Evolutionary conservation across 2,113 vertebrate genomes (phyloP), one percentile per base, ranked within the genome.

Genomic region (Merops nubicus): DNA sequence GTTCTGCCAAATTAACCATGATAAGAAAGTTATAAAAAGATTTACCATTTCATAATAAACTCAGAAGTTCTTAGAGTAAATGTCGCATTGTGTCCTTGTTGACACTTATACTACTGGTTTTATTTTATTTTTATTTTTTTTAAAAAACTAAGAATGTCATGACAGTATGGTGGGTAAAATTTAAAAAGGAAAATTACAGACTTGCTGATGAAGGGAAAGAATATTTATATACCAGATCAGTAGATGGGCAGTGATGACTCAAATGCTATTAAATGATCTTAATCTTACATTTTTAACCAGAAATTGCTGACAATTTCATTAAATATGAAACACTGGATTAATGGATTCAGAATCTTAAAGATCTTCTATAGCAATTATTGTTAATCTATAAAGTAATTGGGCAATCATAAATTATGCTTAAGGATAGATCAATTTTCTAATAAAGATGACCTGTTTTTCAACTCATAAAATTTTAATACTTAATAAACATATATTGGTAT

Each of bases 281-380:
- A 51, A 65, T 75, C 64, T 72, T 72, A 51, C 26, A 89, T 78
- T 94, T 97, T 96, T 64, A 91, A 87, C 73, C 18, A 64, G 87
- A 96, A 91, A 79, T 43, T 89, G 68, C 63, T 91, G 73, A 91
- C 16, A 50, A 87, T 87, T 72, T 95, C 74, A 92, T 96, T 95
- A 96, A 95, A 82, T 74, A 94, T 78, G 60, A 95, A 97, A 87
- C 16, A 73, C 75, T 64, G 82, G 34, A 91, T 91, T 62, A 95
- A 81, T 92, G 15, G 56, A 78, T 78, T 72, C 69, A 81, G 33
- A 94, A 63, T 75, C 50, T 63, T 77, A 81, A 91, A 81, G 21
- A 59, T 78, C 65, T 81, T 86, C 68, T 56, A 43, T 20, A 70
- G 22, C 64, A 87, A 81, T 84, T 91, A 63, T 78, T 68, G 33